A percentile compares a stretch with the other conserved stretches of the same genome.
Evolutionary conservation across 1,140 invertebrate genomes (phyloP).

Genomic region (Tetragonula clypearis): DNA sequence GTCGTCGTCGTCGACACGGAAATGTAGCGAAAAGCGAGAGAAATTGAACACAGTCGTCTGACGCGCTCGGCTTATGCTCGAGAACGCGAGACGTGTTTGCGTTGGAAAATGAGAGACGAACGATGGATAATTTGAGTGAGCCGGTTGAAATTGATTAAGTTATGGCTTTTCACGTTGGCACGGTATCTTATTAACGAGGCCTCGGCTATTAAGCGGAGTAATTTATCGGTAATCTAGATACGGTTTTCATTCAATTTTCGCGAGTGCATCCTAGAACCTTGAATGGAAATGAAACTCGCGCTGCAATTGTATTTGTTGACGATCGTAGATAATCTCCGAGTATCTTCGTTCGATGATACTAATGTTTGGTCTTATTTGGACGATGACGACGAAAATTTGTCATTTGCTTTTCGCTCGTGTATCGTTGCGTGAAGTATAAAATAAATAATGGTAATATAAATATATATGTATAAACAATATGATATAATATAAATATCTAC

Average conservation of each 20-base stretch:
- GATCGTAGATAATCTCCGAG: no score
- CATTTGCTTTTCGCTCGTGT: no score
- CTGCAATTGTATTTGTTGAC: no score
- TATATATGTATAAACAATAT: neutral
- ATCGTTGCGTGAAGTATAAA: no score
- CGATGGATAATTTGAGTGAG: neutral
- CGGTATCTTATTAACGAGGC: neutral
- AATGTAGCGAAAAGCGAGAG: neutral
- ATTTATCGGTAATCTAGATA: neutral
- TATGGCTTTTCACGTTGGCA: neutral
- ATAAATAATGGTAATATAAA: no score
- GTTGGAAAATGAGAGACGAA: neutral
- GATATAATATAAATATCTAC: neutral
- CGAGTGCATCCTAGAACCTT: neutral
- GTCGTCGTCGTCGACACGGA: neutral
- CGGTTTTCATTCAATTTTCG: slow-evolving; percentile 4
- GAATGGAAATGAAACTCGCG: neutral
- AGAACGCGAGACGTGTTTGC: neutral
- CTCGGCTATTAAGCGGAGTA: neutral
- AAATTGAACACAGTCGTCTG: neutral
- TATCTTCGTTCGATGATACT: neutral
- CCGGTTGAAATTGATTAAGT: slow-evolving; percentile 2
- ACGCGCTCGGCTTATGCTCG: neutral
- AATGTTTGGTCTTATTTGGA: neutral
- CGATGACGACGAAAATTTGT: no score